Conservation (phyloP, 2,797 vertebrate genomes). For the Smutsia gigantea region DNA sequence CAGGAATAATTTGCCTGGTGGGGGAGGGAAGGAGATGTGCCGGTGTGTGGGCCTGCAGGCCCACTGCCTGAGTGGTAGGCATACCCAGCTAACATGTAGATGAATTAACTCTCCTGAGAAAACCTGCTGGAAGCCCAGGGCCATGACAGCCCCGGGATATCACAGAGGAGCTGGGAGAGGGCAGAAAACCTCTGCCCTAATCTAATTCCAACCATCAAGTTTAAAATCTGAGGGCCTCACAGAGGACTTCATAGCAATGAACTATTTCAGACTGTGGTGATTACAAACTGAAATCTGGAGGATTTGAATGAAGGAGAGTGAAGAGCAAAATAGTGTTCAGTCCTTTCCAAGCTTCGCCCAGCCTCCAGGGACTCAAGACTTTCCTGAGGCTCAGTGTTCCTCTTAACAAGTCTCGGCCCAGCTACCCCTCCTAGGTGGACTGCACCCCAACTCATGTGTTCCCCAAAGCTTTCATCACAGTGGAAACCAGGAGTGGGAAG, state of each 20-base stretch:
- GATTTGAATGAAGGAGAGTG: not conserved
- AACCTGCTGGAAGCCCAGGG: not conserved
- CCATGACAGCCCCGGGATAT: not conserved
- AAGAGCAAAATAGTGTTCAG: not conserved
- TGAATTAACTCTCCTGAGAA: not conserved
- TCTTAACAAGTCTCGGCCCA: not conserved
- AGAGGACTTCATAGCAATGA: not conserved
- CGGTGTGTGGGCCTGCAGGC: not conserved
- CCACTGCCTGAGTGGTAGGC: not conserved
- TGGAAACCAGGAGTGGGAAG: not conserved
- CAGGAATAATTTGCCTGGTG: constrained; percentile 47
- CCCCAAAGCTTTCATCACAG: not conserved
- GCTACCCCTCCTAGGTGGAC: not conserved
- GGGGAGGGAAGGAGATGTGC: not conserved
- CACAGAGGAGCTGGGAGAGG: not conserved
- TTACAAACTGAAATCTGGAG: not conserved
- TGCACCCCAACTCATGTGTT: not conserved
- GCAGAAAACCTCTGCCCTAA: not conserved
- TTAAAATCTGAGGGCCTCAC: not conserved
- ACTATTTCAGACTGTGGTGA: not conserved
- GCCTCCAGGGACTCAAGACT: not conserved
- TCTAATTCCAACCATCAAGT: not conserved
- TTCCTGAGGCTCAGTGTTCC: not conserved
- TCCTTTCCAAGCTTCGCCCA: not conserved
- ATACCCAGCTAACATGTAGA: not conserved